Evolutionary conservation across 2,113 vertebrate genomes (phyloP).

Genomic region (Halichoerus grypus): DNA sequence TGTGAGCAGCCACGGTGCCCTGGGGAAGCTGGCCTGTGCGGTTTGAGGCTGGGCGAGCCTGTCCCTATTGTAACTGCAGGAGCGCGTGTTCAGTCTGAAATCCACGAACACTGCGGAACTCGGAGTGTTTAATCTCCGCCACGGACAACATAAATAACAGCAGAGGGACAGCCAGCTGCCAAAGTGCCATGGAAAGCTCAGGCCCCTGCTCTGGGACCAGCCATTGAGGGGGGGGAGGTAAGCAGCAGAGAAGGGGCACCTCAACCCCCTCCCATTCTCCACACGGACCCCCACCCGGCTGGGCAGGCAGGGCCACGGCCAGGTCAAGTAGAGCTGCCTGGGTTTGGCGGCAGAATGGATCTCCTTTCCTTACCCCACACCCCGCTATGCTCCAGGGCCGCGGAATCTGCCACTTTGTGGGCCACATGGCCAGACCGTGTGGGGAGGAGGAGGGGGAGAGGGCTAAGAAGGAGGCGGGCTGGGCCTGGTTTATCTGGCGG

Average conservation of each 20-base stretch:
- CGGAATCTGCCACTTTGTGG: not conserved
- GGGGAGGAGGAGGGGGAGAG: not conserved
- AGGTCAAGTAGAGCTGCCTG: not conserved
- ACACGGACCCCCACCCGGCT: not conserved
- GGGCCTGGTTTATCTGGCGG: constrained; percentile 37
- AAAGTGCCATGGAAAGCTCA: not conserved
- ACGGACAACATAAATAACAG: constrained; percentile 49
- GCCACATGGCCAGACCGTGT: not conserved
- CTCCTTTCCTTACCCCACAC: constrained; percentile 40
- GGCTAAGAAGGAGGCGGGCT: not conserved
- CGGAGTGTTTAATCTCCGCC: constrained; percentile 29
- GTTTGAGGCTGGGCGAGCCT: not conserved
- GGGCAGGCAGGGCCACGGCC: not conserved
- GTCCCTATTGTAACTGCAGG: not conserved
- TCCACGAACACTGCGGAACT: not conserved
- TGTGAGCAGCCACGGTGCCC: not conserved
- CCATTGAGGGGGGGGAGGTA: not conserved
- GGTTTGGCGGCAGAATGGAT: not conserved
- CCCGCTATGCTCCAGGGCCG: not conserved
- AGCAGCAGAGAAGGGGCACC: not conserved
- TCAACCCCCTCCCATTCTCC: not conserved
- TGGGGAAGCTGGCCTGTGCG: not conserved
- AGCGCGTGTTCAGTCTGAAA: constrained; percentile 69
- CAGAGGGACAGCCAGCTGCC: not conserved
- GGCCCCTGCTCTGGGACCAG: not conserved